These are phyloP conservation scores for Microctenopoma stevenorrisi DNA, from an alignment of 2,797 vertebrate species.

Conservation along the genomic window DNA sequence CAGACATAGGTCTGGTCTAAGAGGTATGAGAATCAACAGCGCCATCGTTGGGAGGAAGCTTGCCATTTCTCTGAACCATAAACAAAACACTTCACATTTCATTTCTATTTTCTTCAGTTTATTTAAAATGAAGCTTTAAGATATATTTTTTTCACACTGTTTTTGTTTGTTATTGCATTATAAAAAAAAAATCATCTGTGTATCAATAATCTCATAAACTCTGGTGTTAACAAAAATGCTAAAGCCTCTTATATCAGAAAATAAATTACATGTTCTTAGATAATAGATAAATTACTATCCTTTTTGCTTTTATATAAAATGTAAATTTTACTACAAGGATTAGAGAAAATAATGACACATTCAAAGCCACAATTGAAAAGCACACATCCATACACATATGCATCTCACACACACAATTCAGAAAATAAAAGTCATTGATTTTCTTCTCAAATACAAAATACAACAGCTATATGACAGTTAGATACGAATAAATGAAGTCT, in stretches of 20 bases:
- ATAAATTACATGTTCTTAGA: slow-evolving; percentile 85
- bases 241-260: slow-evolving; percentile 76
- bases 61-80: neutral
- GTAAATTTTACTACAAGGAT: slow-evolving; percentile 67
- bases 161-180: slow-evolving; percentile 54
- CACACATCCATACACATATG: slow-evolving; percentile 24
- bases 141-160: slow-evolving; percentile 61
- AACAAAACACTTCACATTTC: slow-evolving; percentile 14
- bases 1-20: neutral
- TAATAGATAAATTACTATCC: slow-evolving; percentile 86
- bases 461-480: slow-evolving; percentile 61
- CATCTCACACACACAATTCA: slow-evolving; percentile 14
- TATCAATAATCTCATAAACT: slow-evolving; percentile 73
- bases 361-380: slow-evolving; percentile 40
- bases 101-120: slow-evolving; percentile 64
- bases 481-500: slow-evolving; percentile 69
- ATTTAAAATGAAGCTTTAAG: slow-evolving; percentile 75
- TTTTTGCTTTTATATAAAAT: slow-evolving; percentile 77
- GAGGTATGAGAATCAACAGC: slow-evolving; percentile 50
- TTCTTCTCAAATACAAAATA: slow-evolving; percentile 45
- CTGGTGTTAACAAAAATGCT: slow-evolving; percentile 72
- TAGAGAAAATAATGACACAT: slow-evolving; percentile 68
- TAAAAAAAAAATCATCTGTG: slow-evolving; percentile 47
- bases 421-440: slow-evolving; percentile 25
- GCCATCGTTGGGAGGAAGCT: slow-evolving; percentile 59